Conservation (phyloP, 2,888 invertebrate genomes). For the Rhamnusium bicolor region DNA sequence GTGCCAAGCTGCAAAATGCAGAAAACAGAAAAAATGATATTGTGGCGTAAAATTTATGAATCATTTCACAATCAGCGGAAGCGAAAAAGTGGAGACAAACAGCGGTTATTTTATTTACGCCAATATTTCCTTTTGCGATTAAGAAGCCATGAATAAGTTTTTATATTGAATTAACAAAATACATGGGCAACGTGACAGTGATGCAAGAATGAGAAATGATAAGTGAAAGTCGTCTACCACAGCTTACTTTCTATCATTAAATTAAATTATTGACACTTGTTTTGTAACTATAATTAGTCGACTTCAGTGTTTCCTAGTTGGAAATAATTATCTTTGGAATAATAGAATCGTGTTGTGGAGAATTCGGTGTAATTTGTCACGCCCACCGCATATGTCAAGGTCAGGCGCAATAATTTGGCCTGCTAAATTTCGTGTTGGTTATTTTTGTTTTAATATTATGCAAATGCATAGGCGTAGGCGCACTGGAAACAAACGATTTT, state of each 20-base stretch:
- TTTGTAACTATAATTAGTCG: slow-evolving; percentile 29
- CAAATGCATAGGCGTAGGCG: background rate
- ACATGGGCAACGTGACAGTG: slow-evolving; percentile 9
- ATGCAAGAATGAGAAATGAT: slow-evolving; percentile 8
- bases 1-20: background rate
- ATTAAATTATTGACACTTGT: slow-evolving; percentile 14
- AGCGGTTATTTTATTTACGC: slow-evolving; percentile 4
- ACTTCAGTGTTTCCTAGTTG: slow-evolving; percentile 17
- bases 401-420: slow-evolving; percentile 8
- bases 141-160: slow-evolving; percentile 7
- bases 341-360: slow-evolving; percentile 13
- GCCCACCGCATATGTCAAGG: slow-evolving; percentile 24
- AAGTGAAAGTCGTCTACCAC: slow-evolving; percentile 24
- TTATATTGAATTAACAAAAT: background rate
- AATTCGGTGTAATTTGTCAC: slow-evolving; percentile 22
- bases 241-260: slow-evolving; percentile 32
- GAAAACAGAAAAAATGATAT: background rate
- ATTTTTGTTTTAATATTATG: slow-evolving; percentile 12
- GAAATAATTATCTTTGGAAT: slow-evolving; percentile 10
- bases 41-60: background rate
- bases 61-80: slow-evolving; percentile 11
- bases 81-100: slow-evolving; percentile 10
- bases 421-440: background rate
- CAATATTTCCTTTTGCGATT: slow-evolving; percentile 15
- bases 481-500: background rate